Evolutionary conservation across 2,797 vertebrate species (phyloP).

Genomic region (Nasua narica): DNA sequence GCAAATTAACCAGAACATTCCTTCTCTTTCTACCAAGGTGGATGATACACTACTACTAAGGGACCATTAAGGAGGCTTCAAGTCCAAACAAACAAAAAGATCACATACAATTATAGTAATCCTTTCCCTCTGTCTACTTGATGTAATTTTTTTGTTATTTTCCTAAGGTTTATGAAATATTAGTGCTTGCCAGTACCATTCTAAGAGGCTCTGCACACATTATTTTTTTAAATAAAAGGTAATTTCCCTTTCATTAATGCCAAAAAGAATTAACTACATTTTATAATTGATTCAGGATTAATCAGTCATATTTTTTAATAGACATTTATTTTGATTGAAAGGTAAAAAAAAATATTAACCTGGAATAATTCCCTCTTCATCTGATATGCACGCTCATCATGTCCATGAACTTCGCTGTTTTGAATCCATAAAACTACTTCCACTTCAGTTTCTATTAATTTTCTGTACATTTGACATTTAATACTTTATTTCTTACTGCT

Average conservation of each 20-base stretch:
- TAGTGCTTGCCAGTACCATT: neutral
- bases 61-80: neutral
- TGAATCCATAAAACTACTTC: neutral
- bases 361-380: slow-evolving; percentile 1
- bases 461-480: slow-evolving; percentile 54
- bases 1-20: neutral
- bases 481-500: slow-evolving; percentile 14
- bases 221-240: neutral
- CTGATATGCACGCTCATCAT: neutral
- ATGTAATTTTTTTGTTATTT: neutral
- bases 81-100: neutral
- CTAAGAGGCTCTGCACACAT: neutral
- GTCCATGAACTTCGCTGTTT: neutral
- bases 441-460: slow-evolving; percentile 39
- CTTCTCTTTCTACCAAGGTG: neutral
- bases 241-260: slow-evolving; percentile 25
- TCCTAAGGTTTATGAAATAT: neutral
- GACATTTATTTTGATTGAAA: slow-evolving; percentile 53
- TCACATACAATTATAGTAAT: neutral
- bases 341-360: neutral
- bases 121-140: neutral
- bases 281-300: slow-evolving; percentile 19
- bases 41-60: neutral
- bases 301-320: slow-evolving; percentile 49
- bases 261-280: neutral